A percentile compares a stretch with the other conserved stretches of the same genome.
Evolutionary conservation across 1,140 invertebrate species (phyloP).

Genomic region (Gonatopus flavifemur): DNA sequence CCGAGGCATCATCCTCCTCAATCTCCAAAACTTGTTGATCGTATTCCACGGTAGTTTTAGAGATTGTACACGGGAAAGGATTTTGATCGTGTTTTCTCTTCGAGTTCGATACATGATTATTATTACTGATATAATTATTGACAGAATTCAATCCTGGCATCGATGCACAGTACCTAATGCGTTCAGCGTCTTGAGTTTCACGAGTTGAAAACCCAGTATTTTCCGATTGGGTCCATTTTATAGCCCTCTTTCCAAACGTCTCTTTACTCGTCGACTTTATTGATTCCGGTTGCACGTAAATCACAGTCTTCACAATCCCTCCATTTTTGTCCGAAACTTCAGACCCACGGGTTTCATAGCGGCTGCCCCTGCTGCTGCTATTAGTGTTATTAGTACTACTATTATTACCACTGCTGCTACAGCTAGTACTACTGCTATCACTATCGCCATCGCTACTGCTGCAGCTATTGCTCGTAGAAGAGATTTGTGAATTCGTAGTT

Average conservation of each 20-base stretch:
- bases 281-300: background rate
- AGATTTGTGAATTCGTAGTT: background rate
- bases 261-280: conserved; percentile 10
- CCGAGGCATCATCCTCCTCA: background rate
- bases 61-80: conserved; percentile 44
- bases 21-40: background rate
- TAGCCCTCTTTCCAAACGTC: too few relatives aligned
- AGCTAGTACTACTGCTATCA: too few relatives aligned
- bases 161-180: background rate
- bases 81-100: conserved; percentile 32
- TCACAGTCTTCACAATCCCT: background rate
- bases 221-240: too few relatives aligned
- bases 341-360: background rate
- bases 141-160: conserved; percentile 5
- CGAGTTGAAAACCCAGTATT: conserved; percentile 13
- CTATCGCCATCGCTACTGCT: too few relatives aligned
- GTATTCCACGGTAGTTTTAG: conserved; percentile 16
- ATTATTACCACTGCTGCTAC: background rate
- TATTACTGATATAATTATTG: conserved; percentile 29
- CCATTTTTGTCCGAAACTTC: background rate
- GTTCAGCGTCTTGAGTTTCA: conserved; percentile 8
- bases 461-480: too few relatives aligned
- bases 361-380: background rate
- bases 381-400: background rate
- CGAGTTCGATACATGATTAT: conserved; percentile 11